Evolutionary conservation across 2,113 vertebrate species (phyloP), one percentile per base, ranked within the genome.

Genomic region (Scophthalmus maximus): DNA sequence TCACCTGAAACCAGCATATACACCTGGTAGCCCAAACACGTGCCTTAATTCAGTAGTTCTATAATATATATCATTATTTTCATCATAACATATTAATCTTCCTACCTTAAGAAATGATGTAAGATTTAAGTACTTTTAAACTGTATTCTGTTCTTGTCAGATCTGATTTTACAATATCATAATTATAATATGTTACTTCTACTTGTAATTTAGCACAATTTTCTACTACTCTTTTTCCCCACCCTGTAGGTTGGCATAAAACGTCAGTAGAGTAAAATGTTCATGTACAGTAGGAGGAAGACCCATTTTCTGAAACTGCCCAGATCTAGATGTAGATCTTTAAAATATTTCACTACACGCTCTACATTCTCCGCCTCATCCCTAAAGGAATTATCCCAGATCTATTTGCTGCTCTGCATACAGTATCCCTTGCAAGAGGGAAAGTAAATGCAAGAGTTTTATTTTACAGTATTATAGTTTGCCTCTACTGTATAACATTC

Each of bases 361-460:
- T 40, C 11, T 26, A 40, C 20, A 32, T 26, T 51, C 42, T 63
- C 15, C 6, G 10, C 44, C 50, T 12, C 53, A 42, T 34, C 59
- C 47, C 59, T 53, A 18, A 70, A 55, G 42, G 30, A 56, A 66
- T 76, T 23, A 76, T 61, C 27, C 36, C 53, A 40, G 40, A 55
- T 42, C 23, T 3, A 15, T 70, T 38, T 56, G 49, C 47, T 42
- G 47, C 32, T 67, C 40, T 47, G 12, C 50, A 42, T 49, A n/a
- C n/a, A n/a, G n/a, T 20, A 30, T 70, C 18, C 9, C 20, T 53
- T n/a, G 60, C 18, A 17, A 38, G 30, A n/a, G 52, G 12, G 9
- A 57, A 58, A 53, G 36, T 26, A 59, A 49, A 36, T 55, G n/a
- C 27, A 17, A 23, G 44, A 59, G 59, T 52, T 80, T 74, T 36